A percentile compares a stretch with the other conserved stretches of the same genome.
Conservation (phyloP, 2,888 invertebrate species). For the Nomada lathburiana region DNA sequence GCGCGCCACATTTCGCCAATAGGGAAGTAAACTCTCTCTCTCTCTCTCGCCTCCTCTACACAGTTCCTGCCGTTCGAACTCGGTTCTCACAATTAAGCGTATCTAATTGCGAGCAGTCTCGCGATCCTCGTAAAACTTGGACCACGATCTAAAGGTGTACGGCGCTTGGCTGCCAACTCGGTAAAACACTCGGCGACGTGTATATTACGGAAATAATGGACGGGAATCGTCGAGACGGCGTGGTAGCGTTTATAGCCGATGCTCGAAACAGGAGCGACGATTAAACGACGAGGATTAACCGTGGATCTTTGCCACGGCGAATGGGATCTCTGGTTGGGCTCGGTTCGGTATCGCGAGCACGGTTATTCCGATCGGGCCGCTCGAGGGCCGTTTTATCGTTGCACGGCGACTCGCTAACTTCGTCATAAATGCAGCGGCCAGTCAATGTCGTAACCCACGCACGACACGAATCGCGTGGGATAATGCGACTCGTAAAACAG, state of each 20-base stretch:
- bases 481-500: constrained; percentile 72
- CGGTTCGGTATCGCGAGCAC: constrained; percentile 5
- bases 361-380: constrained; percentile 16
- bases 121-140: constrained; percentile 6
- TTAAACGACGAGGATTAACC: constrained; percentile 1
- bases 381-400: constrained; percentile 49
- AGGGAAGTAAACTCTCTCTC: background rate
- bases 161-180: background rate
- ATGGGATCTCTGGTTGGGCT: background rate
- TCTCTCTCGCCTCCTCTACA: background rate
- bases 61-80: background rate
- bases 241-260: constrained; percentile 14
- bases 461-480: constrained; percentile 72
- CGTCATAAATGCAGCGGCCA: constrained; percentile 67
- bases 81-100: background rate
- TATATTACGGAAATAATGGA: constrained; percentile 1
- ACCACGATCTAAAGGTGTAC: background rate
- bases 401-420: constrained; percentile 54
- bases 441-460: constrained; percentile 74
- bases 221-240: background rate
- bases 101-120: constrained; percentile 6
- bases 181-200: constrained; percentile 7
- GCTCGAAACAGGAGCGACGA: constrained; percentile 12
- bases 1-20: constrained; percentile 8
- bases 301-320: constrained; percentile 4